A percentile compares a stretch with the other conserved stretches of the same genome.
These are phyloP conservation scores for Oncorhynchus kisutch DNA, from an alignment of 2,113 vertebrate species.

Conservation along the genomic window DNA sequence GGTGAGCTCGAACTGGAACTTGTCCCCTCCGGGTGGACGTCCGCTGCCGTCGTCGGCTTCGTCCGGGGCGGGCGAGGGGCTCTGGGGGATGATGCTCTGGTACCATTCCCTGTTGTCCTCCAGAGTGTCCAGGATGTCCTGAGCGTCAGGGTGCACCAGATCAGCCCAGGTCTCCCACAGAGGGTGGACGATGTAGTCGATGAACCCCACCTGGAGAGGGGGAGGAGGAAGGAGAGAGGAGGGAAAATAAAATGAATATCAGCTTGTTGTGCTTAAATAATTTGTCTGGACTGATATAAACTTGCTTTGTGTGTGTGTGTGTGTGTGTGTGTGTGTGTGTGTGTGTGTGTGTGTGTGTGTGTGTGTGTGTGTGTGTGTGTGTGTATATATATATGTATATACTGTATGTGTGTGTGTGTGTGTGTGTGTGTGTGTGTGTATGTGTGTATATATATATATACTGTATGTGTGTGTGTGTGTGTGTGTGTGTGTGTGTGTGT, in stretches of 20 bases:
- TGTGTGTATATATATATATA: too few relatives aligned
- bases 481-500: too few relatives aligned
- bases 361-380: too few relatives aligned
- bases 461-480: too few relatives aligned
- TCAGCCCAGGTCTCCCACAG: constrained; percentile 90
- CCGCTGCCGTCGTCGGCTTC: constrained; percentile 73
- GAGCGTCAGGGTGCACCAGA: constrained; percentile 86
- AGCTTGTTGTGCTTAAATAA: too few relatives aligned
- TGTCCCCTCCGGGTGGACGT: constrained; percentile 76
- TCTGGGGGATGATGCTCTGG: constrained; percentile 90
- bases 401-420: too few relatives aligned
- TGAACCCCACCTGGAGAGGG: constrained; percentile 82
- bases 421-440: too few relatives aligned
- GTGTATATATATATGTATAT: too few relatives aligned
- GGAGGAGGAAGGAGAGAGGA: background rate
- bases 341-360: too few relatives aligned
- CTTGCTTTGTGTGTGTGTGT: too few relatives aligned
- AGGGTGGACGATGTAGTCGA: constrained; percentile 89
- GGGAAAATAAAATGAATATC: background rate
- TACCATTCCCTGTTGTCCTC: constrained; percentile 91
- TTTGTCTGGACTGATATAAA: too few relatives aligned
- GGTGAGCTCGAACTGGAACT: constrained; percentile 88
- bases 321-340: too few relatives aligned
- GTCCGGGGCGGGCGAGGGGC: constrained; percentile 82
- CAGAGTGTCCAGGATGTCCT: constrained; percentile 86